Percentiles rank a stretch among this genome's conserved stretches.
These are phyloP conservation scores for Falco columbarius DNA, from an alignment of 2,797 vertebrate species.

Conservation along the genomic window DNA sequence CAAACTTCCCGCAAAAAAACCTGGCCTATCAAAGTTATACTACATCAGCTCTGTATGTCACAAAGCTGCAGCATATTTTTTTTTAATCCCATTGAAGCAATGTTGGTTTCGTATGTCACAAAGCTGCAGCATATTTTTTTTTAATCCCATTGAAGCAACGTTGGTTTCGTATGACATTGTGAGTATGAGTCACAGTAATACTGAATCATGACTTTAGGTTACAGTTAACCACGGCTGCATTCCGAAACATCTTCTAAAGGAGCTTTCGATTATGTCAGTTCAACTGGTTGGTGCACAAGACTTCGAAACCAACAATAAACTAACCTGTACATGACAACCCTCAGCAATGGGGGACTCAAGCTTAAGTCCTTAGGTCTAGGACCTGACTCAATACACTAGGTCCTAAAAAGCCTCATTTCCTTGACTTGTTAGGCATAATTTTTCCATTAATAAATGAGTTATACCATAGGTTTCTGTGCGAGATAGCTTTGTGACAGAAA, in stretches of 20 bases:
- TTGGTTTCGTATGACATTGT: accelerated
- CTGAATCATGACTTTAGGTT: accelerated
- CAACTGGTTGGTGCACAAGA: not conserved
- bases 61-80: not conserved
- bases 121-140: not conserved
- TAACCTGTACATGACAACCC: not conserved
- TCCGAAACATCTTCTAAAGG: not conserved
- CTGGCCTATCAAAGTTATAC: not conserved
- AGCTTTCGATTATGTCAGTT: not conserved
- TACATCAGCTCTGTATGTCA: not conserved
- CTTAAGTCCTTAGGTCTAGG: not conserved
- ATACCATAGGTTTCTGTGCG: not conserved
- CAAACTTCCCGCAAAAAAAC: not conserved
- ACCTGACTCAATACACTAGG: not conserved
- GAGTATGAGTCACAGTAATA: not conserved
- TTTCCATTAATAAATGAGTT: not conserved
- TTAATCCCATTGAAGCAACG: not conserved
- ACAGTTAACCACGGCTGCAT: not conserved
- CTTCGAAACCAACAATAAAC: not conserved
- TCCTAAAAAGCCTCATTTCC: not conserved
- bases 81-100: not conserved
- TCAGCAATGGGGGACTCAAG: not conserved
- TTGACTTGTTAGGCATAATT: not conserved
- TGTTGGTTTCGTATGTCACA: accelerated
- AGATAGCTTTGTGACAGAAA: not conserved